Percentiles rank a stretch among this genome's conserved stretches.
These are phyloP conservation scores for Morinoia aosen DNA, from an alignment of 2,888 invertebrate genomes.

Conservation along the genomic window DNA sequence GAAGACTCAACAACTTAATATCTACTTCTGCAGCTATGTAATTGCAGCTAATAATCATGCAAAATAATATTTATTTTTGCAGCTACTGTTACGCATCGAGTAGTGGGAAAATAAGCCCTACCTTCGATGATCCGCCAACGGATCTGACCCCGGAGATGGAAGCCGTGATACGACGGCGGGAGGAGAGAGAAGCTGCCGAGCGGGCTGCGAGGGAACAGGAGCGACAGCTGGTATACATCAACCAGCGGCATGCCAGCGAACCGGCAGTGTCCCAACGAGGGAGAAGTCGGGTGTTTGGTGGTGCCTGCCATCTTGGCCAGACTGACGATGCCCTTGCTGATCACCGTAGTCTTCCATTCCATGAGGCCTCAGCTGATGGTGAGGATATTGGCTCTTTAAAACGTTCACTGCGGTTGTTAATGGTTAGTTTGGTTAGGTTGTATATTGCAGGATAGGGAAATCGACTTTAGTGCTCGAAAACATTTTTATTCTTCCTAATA, in stretches of 20 bases:
- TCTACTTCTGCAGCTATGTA: not conserved
- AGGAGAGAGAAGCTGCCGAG: conserved; percentile 45
- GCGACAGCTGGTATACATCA: not conserved
- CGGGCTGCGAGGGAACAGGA: not conserved
- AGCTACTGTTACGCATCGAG: not conserved
- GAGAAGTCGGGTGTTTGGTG: not conserved
- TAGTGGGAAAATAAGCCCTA: conserved; percentile 35
- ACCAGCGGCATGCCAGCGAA: not conserved
- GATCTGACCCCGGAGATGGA: conserved; percentile 56
- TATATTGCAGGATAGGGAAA: too few species aligned
- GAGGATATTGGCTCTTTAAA: not conserved
- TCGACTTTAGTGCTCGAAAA: too few species aligned
- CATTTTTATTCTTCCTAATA: too few species aligned
- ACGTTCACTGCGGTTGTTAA: too few species aligned
- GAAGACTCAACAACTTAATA: too few species aligned
- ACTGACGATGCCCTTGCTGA: not conserved
- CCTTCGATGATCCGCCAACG: conserved; percentile 14
- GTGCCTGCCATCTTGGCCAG: too few species aligned
- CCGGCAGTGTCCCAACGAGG: not conserved
- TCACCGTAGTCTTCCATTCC: not conserved
- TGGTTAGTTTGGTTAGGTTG: too few species aligned
- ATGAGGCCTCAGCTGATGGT: not conserved
- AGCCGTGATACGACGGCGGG: conserved; percentile 41
- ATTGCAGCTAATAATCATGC: too few species aligned
- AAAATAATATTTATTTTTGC: not conserved